Base-by-base conservation (phyloP, 2,888 invertebrate genomes). In the Leucoptera coffeella region DNA sequence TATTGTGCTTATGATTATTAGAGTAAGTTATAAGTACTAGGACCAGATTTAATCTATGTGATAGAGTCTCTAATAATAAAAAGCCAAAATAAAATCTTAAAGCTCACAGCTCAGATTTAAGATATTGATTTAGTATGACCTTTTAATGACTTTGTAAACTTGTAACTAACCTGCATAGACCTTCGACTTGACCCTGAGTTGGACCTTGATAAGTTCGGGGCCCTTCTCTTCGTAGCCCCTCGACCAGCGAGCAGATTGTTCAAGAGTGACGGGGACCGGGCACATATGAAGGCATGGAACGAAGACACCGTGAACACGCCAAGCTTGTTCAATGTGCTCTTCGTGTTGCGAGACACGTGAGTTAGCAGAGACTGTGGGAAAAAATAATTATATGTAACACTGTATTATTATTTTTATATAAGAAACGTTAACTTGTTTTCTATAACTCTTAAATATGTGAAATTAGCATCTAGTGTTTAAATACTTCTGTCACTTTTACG, bases 241-340 rank as follows among this genome's bases (percentile, higher is more conserved):
- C 91, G 78, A 27, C 90, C 91, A 21, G 91, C 90, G 44, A 93
- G 74, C 47, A 93, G 72, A 64, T 93, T 93, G 74, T 91, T 92
- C 38, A 93, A 78, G 43, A 92, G 72, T 29, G 91, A 92, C 20
- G 95, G 95, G 45, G 92, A 92, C 36, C 96, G 82, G 31, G 95
- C 94, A 60, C 94, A 94, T 43, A 96, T 94, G 60, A 94, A 92
- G 38, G 95, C 96, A 64, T 96, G 95, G 75, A 96, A 93, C 38
- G 94, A 94, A 30, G 94, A 95, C 40, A 96, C 95, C 28, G 94
- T 95, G 77, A 95, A 95, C 44, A 95, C 93, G 33, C 95, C 95
- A 47, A 96, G 75, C 55, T 93, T 89, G 73, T 94, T 93, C 47
- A 96, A 73, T 25, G 90, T 92, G 47, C 86, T 85, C 74, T 96